Conservation (phyloP, 2,888 invertebrate species). For the Dolomedes plantarius region DNA sequence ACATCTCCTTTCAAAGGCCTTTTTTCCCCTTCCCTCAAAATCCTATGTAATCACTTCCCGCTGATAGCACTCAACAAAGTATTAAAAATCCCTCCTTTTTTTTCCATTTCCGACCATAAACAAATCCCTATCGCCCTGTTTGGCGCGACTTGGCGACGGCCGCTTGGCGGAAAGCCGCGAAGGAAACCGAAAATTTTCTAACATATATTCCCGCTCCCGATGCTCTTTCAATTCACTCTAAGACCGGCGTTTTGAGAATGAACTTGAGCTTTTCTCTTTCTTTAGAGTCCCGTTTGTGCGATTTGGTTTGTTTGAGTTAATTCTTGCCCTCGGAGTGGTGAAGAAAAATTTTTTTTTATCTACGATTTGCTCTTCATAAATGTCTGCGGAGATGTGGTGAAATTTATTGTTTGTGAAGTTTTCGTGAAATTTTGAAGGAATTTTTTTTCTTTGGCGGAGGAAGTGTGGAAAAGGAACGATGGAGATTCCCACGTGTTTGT, state of each 20-base stretch:
- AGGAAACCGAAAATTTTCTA: background rate
- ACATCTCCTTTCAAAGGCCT: background rate
- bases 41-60: background rate
- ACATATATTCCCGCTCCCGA: background rate
- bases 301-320: no score
- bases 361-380: no score
- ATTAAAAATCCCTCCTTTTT: background rate
- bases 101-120: no score
- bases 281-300: no score
- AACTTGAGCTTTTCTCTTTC: no score
- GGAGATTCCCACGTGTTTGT: background rate
- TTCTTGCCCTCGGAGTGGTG: no score
- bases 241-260: background rate
- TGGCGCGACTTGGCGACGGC: background rate
- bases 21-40: background rate
- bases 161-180: no score
- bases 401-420: no score
- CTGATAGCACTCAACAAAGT: background rate
- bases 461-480: background rate
- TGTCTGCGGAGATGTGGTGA: no score
- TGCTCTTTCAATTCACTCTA: background rate
- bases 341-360: no score
- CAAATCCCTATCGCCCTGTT: background rate
- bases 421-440: no score
- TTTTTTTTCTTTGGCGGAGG: no score